These are phyloP conservation scores for Coptotermes formosanus DNA, from an alignment of 1,140 invertebrate genomes.

Conservation along the genomic window DNA sequence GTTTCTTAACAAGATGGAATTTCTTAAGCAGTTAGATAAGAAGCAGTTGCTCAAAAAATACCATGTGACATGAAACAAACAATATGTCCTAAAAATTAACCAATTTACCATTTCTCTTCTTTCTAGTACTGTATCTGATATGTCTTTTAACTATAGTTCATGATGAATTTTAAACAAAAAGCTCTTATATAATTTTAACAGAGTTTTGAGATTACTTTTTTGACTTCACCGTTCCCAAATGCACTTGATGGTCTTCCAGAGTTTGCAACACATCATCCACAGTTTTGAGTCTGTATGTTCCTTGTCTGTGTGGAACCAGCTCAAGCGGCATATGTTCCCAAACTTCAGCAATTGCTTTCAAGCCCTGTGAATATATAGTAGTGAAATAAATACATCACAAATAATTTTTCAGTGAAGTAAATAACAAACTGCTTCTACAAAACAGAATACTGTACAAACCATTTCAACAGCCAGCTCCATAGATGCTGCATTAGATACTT, in stretches of 20 bases:
- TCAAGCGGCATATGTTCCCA: conserved; percentile 72
- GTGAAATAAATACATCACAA: neutral
- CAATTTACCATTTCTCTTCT: too few species aligned
- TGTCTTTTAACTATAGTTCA: too few species aligned
- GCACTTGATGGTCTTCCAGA: conserved; percentile 71
- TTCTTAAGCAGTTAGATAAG: too few species aligned
- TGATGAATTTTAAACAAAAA: too few species aligned
- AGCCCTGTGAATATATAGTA: conserved; percentile 48
- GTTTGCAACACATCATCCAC: conserved; percentile 71
- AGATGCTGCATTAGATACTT: conserved; percentile 78
- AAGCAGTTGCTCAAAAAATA: too few species aligned
- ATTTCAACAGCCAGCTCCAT: conserved; percentile 82
- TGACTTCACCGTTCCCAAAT: conserved; percentile 78
- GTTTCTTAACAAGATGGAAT: too few species aligned
- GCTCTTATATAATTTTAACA: too few species aligned
- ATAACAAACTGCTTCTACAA: too few species aligned
- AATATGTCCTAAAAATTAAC: too few species aligned
- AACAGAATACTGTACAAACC: conserved; percentile 41
- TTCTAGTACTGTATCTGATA: too few species aligned
- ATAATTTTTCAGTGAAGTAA: too few species aligned
- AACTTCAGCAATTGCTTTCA: conserved; percentile 65
- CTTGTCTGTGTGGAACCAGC: conserved; percentile 66
- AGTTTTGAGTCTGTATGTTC: conserved; percentile 57
- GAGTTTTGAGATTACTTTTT: conserved; percentile 51
- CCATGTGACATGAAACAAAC: too few species aligned